Evolutionary conservation across 2,888 invertebrate species (phyloP), one percentile per base, ranked within the genome.

Genomic region (Cephus rjabovi): DNA sequence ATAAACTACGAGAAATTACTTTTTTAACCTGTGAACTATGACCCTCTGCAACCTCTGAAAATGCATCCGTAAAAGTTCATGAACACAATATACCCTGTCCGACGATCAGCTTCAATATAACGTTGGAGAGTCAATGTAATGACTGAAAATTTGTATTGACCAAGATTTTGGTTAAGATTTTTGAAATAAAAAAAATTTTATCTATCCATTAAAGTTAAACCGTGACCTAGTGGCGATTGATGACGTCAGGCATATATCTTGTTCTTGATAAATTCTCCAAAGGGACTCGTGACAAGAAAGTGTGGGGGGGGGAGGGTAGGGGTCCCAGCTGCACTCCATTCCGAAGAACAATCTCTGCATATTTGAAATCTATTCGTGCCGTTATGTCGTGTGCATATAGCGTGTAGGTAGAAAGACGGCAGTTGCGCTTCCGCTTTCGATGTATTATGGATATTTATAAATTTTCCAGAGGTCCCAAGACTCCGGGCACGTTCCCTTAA

Each of bases 281-380:
- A 68, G 31, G 69, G 35, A 76, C 73, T 73, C 35, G 34, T n/a
- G 34, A 75, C 74, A 81, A 23, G 56, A 56, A 56, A 23, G 23
- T 56, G 4, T 15, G 40, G 0, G 40, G 56, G 40, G 56, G 15
- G 6, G 9, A 1, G 23, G 1, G 76, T 9, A 34, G 69, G 81
- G 84, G 88, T 84, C 88, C 82, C 87, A 89, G 88, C 89, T 89
- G 89, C 86, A 85, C 85, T 85, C 85, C 83, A 88, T 88, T 88
- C 83, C 86, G 83, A 85, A 85, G 87, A 88, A 88, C 88, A 87
- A 89, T 89, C 88, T 89, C 86, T 88, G 87, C 89, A 89, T 88
- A 89, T 89, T 89, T 89, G 87, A 89, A 89, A 89, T 89, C 89
- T 86, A 88, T 89, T 86, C 84, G 82, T 80, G 79, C 78, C 79